Conservation (phyloP, 2,797 vertebrate species). For the Sphenopsis melanotis region DNA sequence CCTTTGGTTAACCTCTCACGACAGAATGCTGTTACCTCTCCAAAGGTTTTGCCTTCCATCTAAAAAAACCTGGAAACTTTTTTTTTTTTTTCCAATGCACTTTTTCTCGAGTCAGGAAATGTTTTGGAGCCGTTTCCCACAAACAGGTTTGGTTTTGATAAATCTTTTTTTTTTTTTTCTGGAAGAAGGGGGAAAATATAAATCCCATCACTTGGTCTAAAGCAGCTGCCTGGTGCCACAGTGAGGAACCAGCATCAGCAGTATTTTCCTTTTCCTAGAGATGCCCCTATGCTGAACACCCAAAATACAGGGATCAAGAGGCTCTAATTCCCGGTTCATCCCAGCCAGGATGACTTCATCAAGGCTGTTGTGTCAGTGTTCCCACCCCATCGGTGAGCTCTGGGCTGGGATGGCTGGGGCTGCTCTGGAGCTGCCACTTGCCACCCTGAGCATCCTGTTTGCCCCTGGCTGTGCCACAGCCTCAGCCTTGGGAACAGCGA, state of each 20-base stretch:
- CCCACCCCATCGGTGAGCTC: accelerated
- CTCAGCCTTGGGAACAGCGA: background rate
- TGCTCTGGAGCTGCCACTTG: background rate
- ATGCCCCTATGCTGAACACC: accelerated
- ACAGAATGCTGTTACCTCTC: background rate
- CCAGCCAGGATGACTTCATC: background rate
- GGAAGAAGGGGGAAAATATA: background rate
- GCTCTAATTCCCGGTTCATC: background rate
- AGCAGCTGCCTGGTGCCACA: background rate
- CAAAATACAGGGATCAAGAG: background rate
- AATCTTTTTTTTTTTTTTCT: background rate
- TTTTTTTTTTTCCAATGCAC: background rate
- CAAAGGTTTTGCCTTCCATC: background rate
- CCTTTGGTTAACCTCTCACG: background rate
- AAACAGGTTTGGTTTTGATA: constrained; percentile 28
- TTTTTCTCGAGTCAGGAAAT: constrained; percentile 36
- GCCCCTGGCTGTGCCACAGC: accelerated
- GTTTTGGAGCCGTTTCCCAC: constrained; percentile 19
- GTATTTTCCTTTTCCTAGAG: background rate
- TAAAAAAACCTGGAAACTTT: background rate
- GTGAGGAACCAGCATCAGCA: accelerated
- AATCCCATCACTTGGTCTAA: background rate
- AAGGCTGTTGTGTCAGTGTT: background rate
- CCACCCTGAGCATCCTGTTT: accelerated
- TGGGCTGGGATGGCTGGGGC: background rate